Evolutionary conservation across 1,140 invertebrate species (phyloP), one percentile per base, ranked within the genome.

Genomic region (Rhyacophila brunnea): DNA sequence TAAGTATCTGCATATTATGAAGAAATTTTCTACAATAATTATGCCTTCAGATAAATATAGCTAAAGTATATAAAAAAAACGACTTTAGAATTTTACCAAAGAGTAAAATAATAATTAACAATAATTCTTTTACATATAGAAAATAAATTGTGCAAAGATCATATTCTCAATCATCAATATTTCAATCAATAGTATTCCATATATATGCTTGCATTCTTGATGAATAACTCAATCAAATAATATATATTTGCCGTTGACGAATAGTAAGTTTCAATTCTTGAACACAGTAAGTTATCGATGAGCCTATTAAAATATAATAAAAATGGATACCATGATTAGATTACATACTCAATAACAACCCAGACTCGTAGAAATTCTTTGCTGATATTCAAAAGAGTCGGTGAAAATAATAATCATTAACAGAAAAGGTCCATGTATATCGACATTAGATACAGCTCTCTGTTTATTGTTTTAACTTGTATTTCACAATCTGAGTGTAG

Each of bases 401-500:
- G n/a, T 42, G 17, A 42, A 42, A 36, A n/a, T 36, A n/a, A 42
- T 11, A 11, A 42, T 13, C 11, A 28, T 28, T 9, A 28, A 28
- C 23, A 28, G 23, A 28, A 28, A n/a, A 28, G 23, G 23, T 28
- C 23, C 3, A 28, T 28, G 3, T 28, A 28, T 28, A 28, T 28
- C 23, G 4, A 28, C 23, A 28, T 3, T 5, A 28, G 23, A 28
- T 28, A 28, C 23, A 28, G 3, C 9, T 28, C 9, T 28, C 23
- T 28, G 23, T 28, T 28, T 28, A 28, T 28, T 28, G 23, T 28
- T 28, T 28, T 28, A 3, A 40, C 15, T n/a, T 40, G 15, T 13
- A 40, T 40, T 40, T 40, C 38, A 40, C 38, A 13, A 40, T 40
- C 38, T 40, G 38, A 40, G 38, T 40, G 38, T 40, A 40, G 38